Conservation (phyloP, 2,888 invertebrate species). For the Ametastegia equiseti region DNA sequence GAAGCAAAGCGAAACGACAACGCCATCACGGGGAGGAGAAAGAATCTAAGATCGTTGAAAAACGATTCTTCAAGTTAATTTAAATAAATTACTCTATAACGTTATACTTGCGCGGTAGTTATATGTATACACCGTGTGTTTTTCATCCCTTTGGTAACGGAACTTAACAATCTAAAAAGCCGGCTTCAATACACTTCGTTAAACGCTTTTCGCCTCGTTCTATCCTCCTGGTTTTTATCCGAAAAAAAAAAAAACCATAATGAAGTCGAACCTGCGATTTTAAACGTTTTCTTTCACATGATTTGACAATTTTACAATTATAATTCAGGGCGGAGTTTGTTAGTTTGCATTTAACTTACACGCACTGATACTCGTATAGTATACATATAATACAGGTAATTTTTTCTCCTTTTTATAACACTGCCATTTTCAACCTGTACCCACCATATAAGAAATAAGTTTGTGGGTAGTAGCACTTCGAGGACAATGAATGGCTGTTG, state of each 20-base stretch:
- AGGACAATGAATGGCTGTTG: constrained; percentile 20
- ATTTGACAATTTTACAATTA: background rate
- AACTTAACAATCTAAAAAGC: background rate
- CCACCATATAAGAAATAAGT: constrained; percentile 12
- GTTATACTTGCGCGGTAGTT: background rate
- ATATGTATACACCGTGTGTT: background rate
- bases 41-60: constrained; percentile 6
- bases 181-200: background rate
- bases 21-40: background rate
- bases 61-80: constrained; percentile 25
- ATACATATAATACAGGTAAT: background rate
- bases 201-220: background rate
- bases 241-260: background rate
- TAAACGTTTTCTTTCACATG: background rate
- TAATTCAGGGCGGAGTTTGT: background rate
- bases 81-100: constrained; percentile 5
- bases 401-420: no score
- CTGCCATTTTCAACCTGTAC: background rate
- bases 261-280: background rate
- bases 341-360: background rate
- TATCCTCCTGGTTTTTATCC: background rate
- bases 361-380: background rate
- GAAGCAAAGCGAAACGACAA: background rate
- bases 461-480: constrained; percentile 29
- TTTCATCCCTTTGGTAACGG: background rate